Base-by-base conservation (phyloP, 2,888 invertebrate species). In the Balanococcus diminutus region DNA sequence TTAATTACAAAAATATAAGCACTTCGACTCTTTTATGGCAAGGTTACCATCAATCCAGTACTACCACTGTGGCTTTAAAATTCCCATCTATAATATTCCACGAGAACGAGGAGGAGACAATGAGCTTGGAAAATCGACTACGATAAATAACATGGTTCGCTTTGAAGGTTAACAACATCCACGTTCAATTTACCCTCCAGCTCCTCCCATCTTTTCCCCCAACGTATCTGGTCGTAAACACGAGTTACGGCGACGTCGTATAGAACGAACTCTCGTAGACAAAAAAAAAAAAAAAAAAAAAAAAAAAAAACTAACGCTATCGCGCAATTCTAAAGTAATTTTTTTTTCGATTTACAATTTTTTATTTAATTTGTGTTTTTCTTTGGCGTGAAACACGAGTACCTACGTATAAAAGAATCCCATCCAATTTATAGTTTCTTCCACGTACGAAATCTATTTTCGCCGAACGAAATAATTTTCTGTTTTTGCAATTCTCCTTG, bases 281-380 rank as follows among this genome's bases (percentile, higher is more conserved):
- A n/a, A n/a, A n/a, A n/a, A n/a, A n/a, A n/a, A n/a, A n/a, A 51
- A 5, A 51, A 51, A 51, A 56, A 46, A 5, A 6, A 22, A 19
- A 56, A 8, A 22, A 22, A 56, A 56, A 56, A 56, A 56, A 56
- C 22, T 0, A 56, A 56, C 56, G n/a, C n/a, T 9, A 22, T 22
- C 67, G 56, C 19, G 19, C n/a, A 3, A 67, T 28, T 67, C 14
- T 8, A 67, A 67, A 67, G 67, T 67, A 67, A 67, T 28, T 67
- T 67, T 28, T 67, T 67, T 67, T 67, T 14, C 67, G 28, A 67
- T 67, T 67, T 67, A 67, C 67, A 28, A 56, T 67, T 67, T 67
- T 67, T 67, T 67, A 28, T 67, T 67, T 67, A 67, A 28, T 67
- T 67, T 61, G 9, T 61, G 4, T 56, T 19, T 56, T 56, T 56